These are phyloP conservation scores for Gallinago stenura DNA, from an alignment of 2,797 vertebrate genomes.

Conservation along the genomic window DNA sequence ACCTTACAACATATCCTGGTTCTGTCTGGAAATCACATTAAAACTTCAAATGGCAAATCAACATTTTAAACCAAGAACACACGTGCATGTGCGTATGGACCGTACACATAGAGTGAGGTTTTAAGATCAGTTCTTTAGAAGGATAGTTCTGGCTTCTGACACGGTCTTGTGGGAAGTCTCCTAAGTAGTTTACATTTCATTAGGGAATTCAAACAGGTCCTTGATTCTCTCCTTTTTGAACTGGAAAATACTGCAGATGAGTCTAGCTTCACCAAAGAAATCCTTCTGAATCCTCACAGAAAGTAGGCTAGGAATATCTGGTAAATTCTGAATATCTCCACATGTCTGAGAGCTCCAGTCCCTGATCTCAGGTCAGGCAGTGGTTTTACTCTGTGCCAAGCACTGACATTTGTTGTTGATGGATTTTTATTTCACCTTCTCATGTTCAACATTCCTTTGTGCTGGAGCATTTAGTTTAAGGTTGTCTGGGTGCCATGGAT, in stretches of 20 bases:
- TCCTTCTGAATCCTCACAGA: neutral
- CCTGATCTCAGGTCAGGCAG: neutral
- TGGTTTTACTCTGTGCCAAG: constrained; percentile 5
- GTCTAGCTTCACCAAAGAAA: neutral
- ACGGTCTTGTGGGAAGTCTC: neutral
- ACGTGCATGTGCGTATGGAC: fast-evolving
- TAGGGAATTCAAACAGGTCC: neutral
- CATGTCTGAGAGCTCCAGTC: neutral
- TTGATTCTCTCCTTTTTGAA: neutral
- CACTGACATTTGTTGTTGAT: constrained; percentile 17
- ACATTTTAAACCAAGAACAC: neutral
- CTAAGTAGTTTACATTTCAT: neutral
- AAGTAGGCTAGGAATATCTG: neutral
- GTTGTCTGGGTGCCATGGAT: neutral
- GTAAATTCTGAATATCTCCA: neutral
- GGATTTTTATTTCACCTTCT: constrained; percentile 47
- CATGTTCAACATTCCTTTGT: constrained; percentile 48
- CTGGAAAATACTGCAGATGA: neutral
- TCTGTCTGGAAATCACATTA: neutral
- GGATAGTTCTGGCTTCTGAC: neutral
- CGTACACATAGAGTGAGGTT: neutral
- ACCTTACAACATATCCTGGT: neutral
- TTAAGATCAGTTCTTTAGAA: neutral
- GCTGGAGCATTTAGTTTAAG: constrained; percentile 29
- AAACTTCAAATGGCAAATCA: neutral